Conservation (phyloP, 2,113 vertebrate genomes). For the Corythornis vintsioides region DNA sequence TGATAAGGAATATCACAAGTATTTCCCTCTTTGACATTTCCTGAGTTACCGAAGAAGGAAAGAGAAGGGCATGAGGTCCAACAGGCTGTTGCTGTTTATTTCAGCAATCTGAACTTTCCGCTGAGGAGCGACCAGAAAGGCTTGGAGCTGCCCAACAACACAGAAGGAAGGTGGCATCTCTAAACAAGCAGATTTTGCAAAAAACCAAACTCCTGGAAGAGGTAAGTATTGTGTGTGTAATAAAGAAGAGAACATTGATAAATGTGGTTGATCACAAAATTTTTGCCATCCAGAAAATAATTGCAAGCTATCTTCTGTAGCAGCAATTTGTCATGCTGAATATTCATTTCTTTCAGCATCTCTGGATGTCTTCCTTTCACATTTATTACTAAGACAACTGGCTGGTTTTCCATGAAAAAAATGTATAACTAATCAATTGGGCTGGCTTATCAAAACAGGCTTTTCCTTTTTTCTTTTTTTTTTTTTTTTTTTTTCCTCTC, state of each 20-base stretch:
- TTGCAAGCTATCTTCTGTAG: neutral
- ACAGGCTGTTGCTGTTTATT: neutral
- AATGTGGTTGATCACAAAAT: neutral
- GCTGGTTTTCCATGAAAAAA: neutral
- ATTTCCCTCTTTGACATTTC: neutral
- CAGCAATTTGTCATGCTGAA: neutral
- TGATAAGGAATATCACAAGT: neutral
- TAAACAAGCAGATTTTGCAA: conserved; percentile 91
- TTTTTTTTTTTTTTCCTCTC: neutral
- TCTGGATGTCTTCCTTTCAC: neutral
- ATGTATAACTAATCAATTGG: neutral
- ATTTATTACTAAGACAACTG: neutral
- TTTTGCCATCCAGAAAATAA: neutral
- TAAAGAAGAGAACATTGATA: neutral
- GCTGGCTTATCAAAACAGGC: neutral
- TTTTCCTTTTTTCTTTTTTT: neutral
- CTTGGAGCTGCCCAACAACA: conserved; percentile 88
- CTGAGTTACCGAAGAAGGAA: neutral
- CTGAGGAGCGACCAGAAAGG: conserved; percentile 87
- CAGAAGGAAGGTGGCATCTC: conserved; percentile 81
- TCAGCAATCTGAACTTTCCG: conserved; percentile 85
- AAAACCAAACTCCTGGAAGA: conserved; percentile 86
- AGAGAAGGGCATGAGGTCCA: neutral
- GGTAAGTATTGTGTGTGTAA: conserved; percentile 66
- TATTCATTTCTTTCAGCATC: neutral